These are phyloP conservation scores for Drusus annulatus DNA, from an alignment of 1,140 invertebrate genomes.

Conservation along the genomic window DNA sequence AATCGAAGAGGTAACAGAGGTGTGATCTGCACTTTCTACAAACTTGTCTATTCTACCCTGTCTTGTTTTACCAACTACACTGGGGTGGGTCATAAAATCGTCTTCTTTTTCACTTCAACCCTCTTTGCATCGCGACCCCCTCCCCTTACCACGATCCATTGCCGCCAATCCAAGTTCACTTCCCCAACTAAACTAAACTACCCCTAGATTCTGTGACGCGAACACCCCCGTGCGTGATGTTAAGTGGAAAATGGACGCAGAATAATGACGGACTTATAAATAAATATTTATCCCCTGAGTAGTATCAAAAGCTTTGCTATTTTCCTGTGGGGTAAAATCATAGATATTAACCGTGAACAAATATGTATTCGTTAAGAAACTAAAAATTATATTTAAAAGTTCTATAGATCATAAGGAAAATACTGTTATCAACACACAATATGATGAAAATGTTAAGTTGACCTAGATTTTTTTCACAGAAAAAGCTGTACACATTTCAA, in stretches of 20 bases:
- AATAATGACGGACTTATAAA: slow-evolving; percentile 3
- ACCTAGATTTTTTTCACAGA: no score
- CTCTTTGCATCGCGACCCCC: background rate
- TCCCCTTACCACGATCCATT: background rate
- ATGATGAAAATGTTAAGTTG: no score
- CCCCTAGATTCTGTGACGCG: slow-evolving; percentile 30
- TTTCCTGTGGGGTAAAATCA: no score
- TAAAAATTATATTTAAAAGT: no score
- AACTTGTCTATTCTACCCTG: no score
- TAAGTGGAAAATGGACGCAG: slow-evolving; percentile 23
- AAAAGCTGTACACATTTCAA: no score
- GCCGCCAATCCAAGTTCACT: slow-evolving; percentile 10
- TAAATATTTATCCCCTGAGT: no score
- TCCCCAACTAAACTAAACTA: slow-evolving; percentile 24
- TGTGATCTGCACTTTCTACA: no score
- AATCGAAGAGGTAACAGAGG: no score
- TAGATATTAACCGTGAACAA: background rate
- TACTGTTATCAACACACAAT: no score
- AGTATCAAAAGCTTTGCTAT: no score
- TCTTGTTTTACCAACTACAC: background rate
- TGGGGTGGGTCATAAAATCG: background rate
- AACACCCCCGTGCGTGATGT: background rate
- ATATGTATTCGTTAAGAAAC: background rate
- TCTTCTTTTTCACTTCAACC: slow-evolving; percentile 12
- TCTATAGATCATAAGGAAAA: no score